Evolutionary conservation across 2,888 invertebrate genomes (phyloP), one percentile per base, ranked within the genome.

Genomic region (Drosophila testacea): DNA sequence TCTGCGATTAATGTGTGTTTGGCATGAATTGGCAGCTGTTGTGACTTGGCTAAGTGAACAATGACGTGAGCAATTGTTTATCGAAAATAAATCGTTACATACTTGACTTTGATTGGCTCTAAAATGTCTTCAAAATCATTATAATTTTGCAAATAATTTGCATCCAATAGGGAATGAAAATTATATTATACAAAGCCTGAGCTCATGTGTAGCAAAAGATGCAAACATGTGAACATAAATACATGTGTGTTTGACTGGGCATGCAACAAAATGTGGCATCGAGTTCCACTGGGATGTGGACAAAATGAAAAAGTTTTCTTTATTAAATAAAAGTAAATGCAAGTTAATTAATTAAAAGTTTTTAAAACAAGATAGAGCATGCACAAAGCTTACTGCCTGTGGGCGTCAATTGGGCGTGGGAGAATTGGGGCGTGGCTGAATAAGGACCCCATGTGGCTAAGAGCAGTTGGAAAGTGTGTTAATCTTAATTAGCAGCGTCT

Each of bases 331-430:
- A 87, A 77, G 69, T 79, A 81, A 81, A 83, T 79, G 69, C 79
- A 81, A 86, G 87, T 83, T 86, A 81, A 85, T 85, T 88, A 85
- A 85, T 83, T 88, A 79, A 79, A 88, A 88, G 77, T 77, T 77
- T 55, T 22, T 22, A 22, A 63, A 79, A 51, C 75, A 71, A 88
- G 84, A 83, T 84, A 86, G 74, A 63, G 84, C 88, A 88, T 70
- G 88, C 68, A 72, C 73, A 51, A 55, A 63, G 44, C 69, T 48
- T 28, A 65, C 44, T 62, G 57, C 41, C 52, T 44, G 34, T 44
- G 42, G 51, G 52, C 34, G 47, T 44, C 22, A 13, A 44, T 42
- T 44, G 32, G 44, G 61, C 47, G 47, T 51, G 38, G 27, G 41
- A 50, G 13, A n/a, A 9, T 11, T 46, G 52, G 27, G 13, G 56